phyloP scores from a whole-genome alignment of 2,797 vertebrate species.

The Sebastes cheni region DNA sequence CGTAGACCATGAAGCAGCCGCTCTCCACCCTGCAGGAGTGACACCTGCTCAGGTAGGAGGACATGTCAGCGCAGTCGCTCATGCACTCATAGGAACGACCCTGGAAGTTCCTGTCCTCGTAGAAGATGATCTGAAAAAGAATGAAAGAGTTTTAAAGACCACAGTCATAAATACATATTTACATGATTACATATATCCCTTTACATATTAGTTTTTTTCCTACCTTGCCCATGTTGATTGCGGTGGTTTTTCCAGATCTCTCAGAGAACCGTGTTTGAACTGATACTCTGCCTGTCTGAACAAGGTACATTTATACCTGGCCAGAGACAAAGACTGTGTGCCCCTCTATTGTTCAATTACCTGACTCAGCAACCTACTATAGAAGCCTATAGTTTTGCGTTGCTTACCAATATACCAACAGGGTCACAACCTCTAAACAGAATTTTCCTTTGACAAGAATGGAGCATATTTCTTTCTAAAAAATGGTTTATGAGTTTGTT shows the following conservation, averaged over 20 bases:
- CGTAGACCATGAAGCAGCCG: slow-evolving; percentile 78
- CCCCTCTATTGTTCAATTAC: slow-evolving; percentile 73
- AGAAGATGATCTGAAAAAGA: slow-evolving; percentile 75
- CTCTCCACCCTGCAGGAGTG: slow-evolving; percentile 78
- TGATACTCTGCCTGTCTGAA: slow-evolving; percentile 60
- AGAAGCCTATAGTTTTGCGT: slow-evolving; percentile 67
- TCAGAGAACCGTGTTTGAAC: slow-evolving; percentile 57
- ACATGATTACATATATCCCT: background rate
- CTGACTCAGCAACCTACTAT: slow-evolving; percentile 73
- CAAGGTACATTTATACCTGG: slow-evolving; percentile 77
- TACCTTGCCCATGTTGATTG: slow-evolving; percentile 75
- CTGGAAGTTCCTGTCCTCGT: slow-evolving; percentile 79
- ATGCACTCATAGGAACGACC: slow-evolving; percentile 78
- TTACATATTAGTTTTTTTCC: background rate
- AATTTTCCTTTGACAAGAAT: slow-evolving; percentile 48
- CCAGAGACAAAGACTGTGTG: slow-evolving; percentile 65
- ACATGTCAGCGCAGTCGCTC: slow-evolving; percentile 78
- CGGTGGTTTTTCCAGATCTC: slow-evolving; percentile 41
- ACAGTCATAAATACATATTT: background rate
- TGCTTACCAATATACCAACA: slow-evolving; percentile 47
- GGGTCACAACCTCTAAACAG: slow-evolving; percentile 40
- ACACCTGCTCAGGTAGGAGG: slow-evolving; percentile 71
- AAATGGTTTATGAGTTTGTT: background rate
- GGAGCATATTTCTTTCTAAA: background rate
- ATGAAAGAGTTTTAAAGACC: background rate